Evolutionary conservation across 2,113 vertebrate species (phyloP), one percentile per base, ranked within the genome.

Genomic region (Kryptolebias marmoratus): DNA sequence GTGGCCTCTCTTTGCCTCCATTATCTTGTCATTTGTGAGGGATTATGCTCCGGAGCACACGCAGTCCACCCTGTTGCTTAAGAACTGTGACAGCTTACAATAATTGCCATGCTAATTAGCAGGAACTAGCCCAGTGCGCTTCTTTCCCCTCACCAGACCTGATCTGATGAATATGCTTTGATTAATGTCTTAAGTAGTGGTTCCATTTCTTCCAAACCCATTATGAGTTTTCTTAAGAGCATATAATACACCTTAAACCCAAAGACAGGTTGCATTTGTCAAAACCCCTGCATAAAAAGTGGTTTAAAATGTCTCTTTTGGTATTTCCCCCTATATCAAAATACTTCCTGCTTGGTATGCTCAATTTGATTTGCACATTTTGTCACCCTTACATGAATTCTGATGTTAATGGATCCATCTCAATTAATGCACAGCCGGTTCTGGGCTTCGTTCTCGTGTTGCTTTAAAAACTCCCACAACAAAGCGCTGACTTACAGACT

Each of bases 21-120:
- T 93, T 93, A 94, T 93, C 91, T 92, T 93, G 92, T 92, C 88
- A 92, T 94, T 93, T 92, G 87, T 82, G 85, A 82, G 68, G 92
- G 92, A 93, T 94, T 93, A 92, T 71, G 88, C 89, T 89, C 81
- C 75, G 81, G 86, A 90, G 92, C 86, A 73, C 87, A 87, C 82
- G 70, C 81, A 69, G 86, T 92, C 89, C 92, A 87, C 80, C 88
- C 87, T 60, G 83, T 89, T 88, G 86, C 89, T 93, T 91, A 93
- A 92, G 89, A 91, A 90, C 77, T 92, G 92, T 91, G 90, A 94
- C 89, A 88, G 91, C 91, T 93, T 93, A 94, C 89, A 89, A 84
- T 93, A 93, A 94, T 93, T 92, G 90, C 85, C 82, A 89, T 89
- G 82, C 89, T 94, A 93, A 93, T 94, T 92, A 91, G 84, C 61